Evolutionary conservation across 2,888 invertebrate genomes (phyloP), one percentile per base, ranked within the genome.

Genomic region (Lypha dubia): DNA sequence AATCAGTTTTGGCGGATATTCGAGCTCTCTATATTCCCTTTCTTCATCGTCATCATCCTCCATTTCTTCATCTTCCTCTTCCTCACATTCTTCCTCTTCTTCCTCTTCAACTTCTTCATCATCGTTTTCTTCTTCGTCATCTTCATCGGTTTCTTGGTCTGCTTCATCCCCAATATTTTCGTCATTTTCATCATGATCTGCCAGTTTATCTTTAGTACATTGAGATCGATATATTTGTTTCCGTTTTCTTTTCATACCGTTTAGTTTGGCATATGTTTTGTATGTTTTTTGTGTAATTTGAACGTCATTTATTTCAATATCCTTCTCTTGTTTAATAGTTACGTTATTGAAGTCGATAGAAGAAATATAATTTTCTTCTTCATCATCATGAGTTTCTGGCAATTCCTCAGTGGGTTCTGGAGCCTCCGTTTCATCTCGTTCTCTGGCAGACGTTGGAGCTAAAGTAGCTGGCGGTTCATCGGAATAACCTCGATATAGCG

Each of bases 311-410:
- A 90, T 88, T 44, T 91, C 89, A 51, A 91, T 87, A 70, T 90
- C 91, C 38, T 87, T 89, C 76, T 91, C 92, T 56, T 91, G 89
- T 75, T 91, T 92, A n/a, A 92, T 89, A 0, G 71, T 82, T 13
- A 91, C 77, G 80, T 89, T 90, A 46, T 82, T 88, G n/a, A 90
- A 87, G 82, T 91, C 90, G 28, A 91, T 88, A 73, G 79, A 88
- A 11, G 86, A 88, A 35, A 90, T 89, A 67, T 89, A 91, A 1
- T 88, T 86, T 83, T 88, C 83, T 67, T 91, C 90, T 38, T 88
- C 88, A 6, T 53, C 60, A 63, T 3, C 81, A 38, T 63, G 46
- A 22, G 51, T 41, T 9, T 38, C 15, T 2, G 44, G 20, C 1
- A 71, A 53, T 35, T 67, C 35, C 4, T 58, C 70, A 8, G 28